These are phyloP conservation scores for Geococcyx californianus DNA, from an alignment of 2,113 vertebrate genomes.

Conservation along the genomic window DNA sequence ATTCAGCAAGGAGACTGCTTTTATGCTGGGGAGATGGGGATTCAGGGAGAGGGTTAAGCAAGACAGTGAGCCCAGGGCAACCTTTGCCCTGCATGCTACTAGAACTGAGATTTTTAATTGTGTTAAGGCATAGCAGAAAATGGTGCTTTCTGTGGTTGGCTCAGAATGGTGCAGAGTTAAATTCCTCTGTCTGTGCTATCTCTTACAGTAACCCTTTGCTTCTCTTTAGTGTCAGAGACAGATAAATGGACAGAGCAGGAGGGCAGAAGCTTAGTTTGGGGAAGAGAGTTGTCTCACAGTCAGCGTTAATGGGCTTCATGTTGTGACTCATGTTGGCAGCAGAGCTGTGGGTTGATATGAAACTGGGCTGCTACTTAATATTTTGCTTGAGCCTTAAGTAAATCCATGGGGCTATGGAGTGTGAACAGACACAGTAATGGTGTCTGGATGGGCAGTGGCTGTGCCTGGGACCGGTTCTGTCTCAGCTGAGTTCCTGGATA, in stretches of 20 bases:
- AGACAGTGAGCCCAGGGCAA: background rate
- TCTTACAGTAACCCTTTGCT: background rate
- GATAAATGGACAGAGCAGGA: background rate
- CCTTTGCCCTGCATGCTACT: background rate
- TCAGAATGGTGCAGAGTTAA: background rate
- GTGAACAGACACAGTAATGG: background rate
- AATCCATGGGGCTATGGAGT: background rate
- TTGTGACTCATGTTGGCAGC: background rate
- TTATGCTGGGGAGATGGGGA: fast-evolving
- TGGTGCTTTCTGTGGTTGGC: background rate
- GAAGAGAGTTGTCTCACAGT: background rate
- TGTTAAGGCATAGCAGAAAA: background rate
- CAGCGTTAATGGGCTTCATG: background rate
- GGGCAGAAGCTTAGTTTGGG: background rate
- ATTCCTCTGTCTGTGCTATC: background rate
- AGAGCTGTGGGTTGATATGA: background rate
- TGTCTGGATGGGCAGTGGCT: background rate
- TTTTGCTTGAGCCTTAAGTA: background rate
- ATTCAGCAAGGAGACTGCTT: background rate
- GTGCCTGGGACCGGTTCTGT: background rate
- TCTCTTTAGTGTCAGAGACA: background rate
- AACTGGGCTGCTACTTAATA: background rate
- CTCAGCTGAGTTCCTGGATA: background rate
- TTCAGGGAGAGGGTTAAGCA: background rate
- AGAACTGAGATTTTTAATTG: background rate